Evolutionary conservation across 2,113 vertebrate genomes (phyloP), one percentile per base, ranked within the genome.

Genomic region (Noturus placidus): DNA sequence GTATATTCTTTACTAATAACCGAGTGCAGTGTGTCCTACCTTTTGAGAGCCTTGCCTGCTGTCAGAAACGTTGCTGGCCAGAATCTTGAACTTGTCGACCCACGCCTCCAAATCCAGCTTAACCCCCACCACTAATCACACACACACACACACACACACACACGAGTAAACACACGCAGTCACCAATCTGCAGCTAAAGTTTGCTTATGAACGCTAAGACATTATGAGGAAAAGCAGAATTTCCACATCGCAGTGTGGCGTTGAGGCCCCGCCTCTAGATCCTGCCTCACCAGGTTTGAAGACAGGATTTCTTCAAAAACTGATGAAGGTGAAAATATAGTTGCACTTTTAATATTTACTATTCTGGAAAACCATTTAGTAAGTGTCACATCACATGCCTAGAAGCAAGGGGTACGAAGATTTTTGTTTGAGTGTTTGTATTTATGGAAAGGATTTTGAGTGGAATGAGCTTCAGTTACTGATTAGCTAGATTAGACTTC

Each of bases 71-170:
- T 99, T 99, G 93, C 98, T 99, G 27, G 98, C 98, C 83, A 99
- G 94, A 93, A 99, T 97, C 93, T 99, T 99, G 92, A 99, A 99
- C 94, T 99, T 99, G 93, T 99, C 97, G 11, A 98, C 97, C 98
- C 98, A 99, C 17, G 98, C 97, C 90, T 99, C 98, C 91, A 99
- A 92, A 93, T 99, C 98, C 92, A 99, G 95, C 91, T 99, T 99
- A 91, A 99, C 97, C 3, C 98, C 98, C 10, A 99, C 97, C 94
- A 99, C 98, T 99, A 90, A 59, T 54, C 27, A 85, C 74, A 85
- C 42, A 46, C 42, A 46, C 42, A 46, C 42, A 46, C 42, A 86
- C 74, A 85, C 27, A 86, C 74, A 85, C 27, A 86, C 74, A 85
- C 25, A 46, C 17, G 77, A 77, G 33, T 87, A 3, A 54, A 25